Evolutionary conservation across 1,140 invertebrate genomes (phyloP), one percentile per base, ranked within the genome.

Genomic region (Marisa cornuarietis): DNA sequence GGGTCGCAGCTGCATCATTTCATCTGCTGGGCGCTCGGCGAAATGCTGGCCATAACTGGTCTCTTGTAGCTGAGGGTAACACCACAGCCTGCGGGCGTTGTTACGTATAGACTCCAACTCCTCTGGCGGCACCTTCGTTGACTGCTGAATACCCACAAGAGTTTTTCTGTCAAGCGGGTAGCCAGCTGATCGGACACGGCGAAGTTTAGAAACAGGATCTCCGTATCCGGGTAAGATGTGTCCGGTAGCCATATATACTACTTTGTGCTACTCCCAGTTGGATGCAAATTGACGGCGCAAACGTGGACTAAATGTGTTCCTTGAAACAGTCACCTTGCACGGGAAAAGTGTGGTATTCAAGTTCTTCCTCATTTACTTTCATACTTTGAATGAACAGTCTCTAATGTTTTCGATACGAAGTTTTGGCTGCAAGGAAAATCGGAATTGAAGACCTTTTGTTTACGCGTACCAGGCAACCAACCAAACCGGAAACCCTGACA

Each of bases 221-320:
- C 85, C 85, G 83, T 84, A 89, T 10, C 88, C 88, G 4, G 88
- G 88, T 76, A 88, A 79, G 80, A 88, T 85, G 81, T 88, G 88
- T 9, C 85, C 86, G 14, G 88, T 88, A 16, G 88, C 84, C 88
- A 89, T 89, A 24, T 20, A 71, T 76, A 61, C 6, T 42, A 42
- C 31, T 42, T 42, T 42, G 3, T 52, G 22, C 20, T 24, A n/a
- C 49, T 13, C 63, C 69, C 11, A 71, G 69, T 49, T 11, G 16
- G 11, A 18, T 18, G 54, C 54, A 58, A 18, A 14, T 18, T 58
- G 8, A 58, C 16, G 8, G 52, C 52, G 8, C 14, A 54, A 14
- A 54, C 52, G 52, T 54, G 14, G 52, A n/a, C n/a, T n/a, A n/a
- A n/a, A n/a, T n/a, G n/a, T n/a, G n/a, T 14, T 14, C 54, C 16